Evolutionary conservation across 2,797 vertebrate species (phyloP).

Genomic region (Labroides dimidiatus): DNA sequence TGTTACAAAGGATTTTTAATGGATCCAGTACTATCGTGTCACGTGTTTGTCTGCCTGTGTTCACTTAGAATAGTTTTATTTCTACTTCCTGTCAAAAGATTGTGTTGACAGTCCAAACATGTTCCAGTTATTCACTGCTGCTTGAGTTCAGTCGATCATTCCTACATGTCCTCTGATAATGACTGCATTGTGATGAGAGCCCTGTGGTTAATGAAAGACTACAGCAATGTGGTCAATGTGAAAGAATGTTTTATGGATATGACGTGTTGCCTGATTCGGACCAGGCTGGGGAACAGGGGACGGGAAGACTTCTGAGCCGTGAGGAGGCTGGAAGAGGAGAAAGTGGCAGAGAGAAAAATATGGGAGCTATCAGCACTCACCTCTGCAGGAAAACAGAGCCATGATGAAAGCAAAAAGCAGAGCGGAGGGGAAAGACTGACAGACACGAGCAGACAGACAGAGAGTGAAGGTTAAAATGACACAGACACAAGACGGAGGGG

Average conservation of each 20-base stretch:
- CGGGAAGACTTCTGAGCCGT: conserved; percentile 3
- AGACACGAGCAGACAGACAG: conserved; percentile 67
- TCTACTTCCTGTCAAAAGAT: too few relatives aligned
- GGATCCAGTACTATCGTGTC: too few relatives aligned
- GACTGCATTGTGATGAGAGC: conserved; percentile 26
- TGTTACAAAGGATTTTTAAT: too few relatives aligned
- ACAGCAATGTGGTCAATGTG: conserved; percentile 22
- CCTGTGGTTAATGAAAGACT: conserved; percentile 9
- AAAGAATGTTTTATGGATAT: conserved; percentile 25
- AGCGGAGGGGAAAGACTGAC: conserved; percentile 54
- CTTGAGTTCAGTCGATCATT: conserved; percentile 28
- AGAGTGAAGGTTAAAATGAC: conserved; percentile 76
- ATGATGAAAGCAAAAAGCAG: conserved; percentile 68
- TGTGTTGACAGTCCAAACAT: background rate
- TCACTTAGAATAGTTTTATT: too few relatives aligned
- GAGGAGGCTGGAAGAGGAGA: background rate
- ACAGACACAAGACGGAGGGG: conserved; percentile 54
- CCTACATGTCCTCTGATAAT: conserved; percentile 35
- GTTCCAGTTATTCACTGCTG: background rate
- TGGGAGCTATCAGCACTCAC: conserved; percentile 77
- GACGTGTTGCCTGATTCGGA: conserved; percentile 66
- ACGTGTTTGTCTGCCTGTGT: too few relatives aligned
- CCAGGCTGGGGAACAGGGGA: conserved; percentile 36
- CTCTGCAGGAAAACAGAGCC: conserved; percentile 63
- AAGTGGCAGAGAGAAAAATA: conserved; percentile 52